phyloP scores from a whole-genome alignment of 2,888 invertebrate species.

The Agriopis leucophaearia region DNA sequence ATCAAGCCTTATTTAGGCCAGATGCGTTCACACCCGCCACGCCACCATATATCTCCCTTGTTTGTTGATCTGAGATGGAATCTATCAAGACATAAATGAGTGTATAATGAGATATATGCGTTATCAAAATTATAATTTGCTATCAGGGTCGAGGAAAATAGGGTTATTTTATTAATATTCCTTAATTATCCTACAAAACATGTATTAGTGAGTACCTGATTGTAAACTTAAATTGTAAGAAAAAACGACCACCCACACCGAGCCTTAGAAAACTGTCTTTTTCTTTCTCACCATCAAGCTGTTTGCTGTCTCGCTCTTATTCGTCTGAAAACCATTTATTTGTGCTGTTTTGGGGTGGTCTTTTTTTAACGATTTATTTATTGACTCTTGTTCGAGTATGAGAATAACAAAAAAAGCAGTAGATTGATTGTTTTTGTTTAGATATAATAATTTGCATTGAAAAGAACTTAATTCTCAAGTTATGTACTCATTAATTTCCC shows the following conservation, averaged over 20 bases:
- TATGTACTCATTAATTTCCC: background rate
- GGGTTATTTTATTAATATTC: no score
- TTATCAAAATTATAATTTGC: no score
- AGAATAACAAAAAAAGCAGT: background rate
- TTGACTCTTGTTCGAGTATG: constrained; percentile 6
- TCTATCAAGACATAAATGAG: no score
- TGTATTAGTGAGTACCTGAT: constrained; percentile 42
- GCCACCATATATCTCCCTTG: no score
- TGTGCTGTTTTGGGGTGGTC: constrained; percentile 81
- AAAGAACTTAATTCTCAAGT: background rate
- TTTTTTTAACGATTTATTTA: constrained; percentile 51
- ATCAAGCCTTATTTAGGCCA: no score
- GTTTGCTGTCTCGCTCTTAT: constrained; percentile 50
- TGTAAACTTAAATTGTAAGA: constrained; percentile 72
- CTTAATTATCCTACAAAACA: background rate
- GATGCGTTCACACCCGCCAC: no score
- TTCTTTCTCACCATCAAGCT: constrained; percentile 44
- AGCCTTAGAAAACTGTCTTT: constrained; percentile 54
- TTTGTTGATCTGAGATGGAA: no score
- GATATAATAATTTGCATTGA: no score
- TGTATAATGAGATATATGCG: no score
- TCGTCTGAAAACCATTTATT: constrained; percentile 67
- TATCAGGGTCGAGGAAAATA: no score
- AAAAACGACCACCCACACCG: constrained; percentile 81
- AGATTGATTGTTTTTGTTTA: background rate